Conservation (phyloP, 1,140 invertebrate species). For the Oncopodura yosiiana region DNA sequence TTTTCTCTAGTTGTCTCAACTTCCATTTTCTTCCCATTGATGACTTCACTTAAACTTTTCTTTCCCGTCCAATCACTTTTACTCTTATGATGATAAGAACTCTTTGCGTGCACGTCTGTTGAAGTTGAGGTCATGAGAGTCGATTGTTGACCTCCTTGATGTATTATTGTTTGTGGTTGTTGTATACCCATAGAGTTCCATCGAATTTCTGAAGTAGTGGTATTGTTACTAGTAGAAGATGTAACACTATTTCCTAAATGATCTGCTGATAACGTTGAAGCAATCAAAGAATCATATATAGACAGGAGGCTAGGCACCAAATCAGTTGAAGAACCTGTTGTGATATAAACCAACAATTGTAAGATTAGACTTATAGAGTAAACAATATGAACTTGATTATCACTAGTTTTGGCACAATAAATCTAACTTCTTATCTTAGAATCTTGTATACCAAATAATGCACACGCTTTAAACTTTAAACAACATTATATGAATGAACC, state of each 20-base stretch:
- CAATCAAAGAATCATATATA: conserved; percentile 56
- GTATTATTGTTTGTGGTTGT: neutral
- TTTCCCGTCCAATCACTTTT: conserved; percentile 7
- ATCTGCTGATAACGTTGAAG: conserved; percentile 37
- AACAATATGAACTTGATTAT: conserved; percentile 23
- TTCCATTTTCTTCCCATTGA: conserved; percentile 12
- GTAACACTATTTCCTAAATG: conserved; percentile 18
- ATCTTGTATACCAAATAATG: no score
- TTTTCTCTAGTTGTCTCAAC: conserved; percentile 7
- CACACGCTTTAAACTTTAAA: no score
- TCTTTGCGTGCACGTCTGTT: neutral
- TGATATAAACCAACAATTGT: conserved; percentile 37
- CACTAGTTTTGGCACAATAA: no score
- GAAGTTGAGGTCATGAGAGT: neutral
- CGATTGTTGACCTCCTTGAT: neutral
- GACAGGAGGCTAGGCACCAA: conserved; percentile 53
- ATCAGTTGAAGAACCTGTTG: conserved; percentile 51
- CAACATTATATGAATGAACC: no score
- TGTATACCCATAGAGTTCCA: conserved; percentile 8
- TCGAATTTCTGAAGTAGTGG: conserved; percentile 24
- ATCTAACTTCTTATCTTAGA: no score
- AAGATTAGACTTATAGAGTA: neutral
- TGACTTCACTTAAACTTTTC: no score
- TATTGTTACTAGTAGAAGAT: conserved; percentile 22
- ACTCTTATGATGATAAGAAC: neutral